Base-by-base conservation (phyloP, 92 coral and sea anemone genomes). In the Phenganax stokvisi region DNA sequence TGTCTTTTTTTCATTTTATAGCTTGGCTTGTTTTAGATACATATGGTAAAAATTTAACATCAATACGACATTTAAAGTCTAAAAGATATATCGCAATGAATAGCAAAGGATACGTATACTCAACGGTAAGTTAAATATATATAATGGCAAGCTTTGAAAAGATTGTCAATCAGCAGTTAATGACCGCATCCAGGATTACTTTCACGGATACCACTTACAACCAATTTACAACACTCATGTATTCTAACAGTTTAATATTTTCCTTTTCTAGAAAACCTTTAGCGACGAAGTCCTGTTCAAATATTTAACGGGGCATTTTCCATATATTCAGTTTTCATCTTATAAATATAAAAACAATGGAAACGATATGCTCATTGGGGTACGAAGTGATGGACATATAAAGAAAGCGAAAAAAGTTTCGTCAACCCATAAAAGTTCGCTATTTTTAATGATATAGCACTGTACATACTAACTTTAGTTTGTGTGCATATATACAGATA, bases 1-100 rank as follows among this genome's bases (percentile, higher is more conserved):
- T 30, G 31, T 0, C 20, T 25, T 25, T 64, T 44, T 64, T 6
- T 12, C 0, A 1, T 64, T 74, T 66, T 75, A 1, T 52, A 89
- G 92, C 79, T 64, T 54, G 72, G 61, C 78, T 89, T 7, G 87
- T 84, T 17, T 68, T 84, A 9, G 80, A 65, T 8, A 82, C 80
- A 6, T 83, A 70, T 66, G 92, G 88, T 3, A 71, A 37, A 0
- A 70, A 81, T 29, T 51, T 84, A 74, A 81, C 89, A 15, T 79
- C 88, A 31, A 71, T 90, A 16, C 85, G 77, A 54, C 83, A 87
- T 59, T 71, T 72, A 15, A 73, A 59, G 64, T 72, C 83, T 7
- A 84, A 85, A 55, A 79, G 89, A 12, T 90, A 84, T 54, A 80
- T 90, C 16, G 96, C 91, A 54, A 90, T 90, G 89, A 70, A 74